Percentiles rank a stretch among this genome's conserved stretches.
phyloP scores from a whole-genome alignment of 1,140 invertebrate genomes.

The Pseudomyrmex gracilis region DNA sequence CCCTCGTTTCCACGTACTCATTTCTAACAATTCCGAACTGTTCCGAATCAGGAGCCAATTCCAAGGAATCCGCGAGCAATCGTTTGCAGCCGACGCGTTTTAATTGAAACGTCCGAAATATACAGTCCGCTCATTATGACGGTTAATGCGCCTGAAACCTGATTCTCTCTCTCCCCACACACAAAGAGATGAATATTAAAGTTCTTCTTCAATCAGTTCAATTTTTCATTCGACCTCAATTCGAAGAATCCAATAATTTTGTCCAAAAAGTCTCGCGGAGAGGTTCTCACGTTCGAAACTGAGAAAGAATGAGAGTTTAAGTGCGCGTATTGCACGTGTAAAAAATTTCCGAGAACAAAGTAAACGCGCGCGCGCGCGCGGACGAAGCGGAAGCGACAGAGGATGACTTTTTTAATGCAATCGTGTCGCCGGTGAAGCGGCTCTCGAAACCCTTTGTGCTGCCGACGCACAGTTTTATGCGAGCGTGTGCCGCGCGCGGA shows the following conservation, averaged over 20 bases:
- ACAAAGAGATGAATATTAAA: too few species aligned
- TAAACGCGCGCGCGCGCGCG: conserved; percentile 9
- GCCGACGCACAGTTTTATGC: conserved; percentile 42
- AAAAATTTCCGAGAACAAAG: conserved; percentile 30
- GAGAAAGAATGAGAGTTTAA: too few species aligned
- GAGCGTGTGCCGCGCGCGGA: conserved; percentile 12
- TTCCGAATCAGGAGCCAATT: conserved; percentile 36
- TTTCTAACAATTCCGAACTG: conserved; percentile 37
- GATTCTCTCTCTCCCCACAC: neutral
- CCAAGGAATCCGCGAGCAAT: conserved; percentile 27
- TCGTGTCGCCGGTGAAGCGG: conserved; percentile 42
- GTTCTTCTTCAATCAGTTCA: neutral
- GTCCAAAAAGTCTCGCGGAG: neutral
- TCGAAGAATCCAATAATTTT: conserved; percentile 10
- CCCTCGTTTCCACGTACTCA: conserved; percentile 49
- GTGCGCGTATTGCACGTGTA: neutral
- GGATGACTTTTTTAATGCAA: conserved; percentile 55
- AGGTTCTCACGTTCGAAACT: too few species aligned
- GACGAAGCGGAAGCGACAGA: conserved; percentile 10
- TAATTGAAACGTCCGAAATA: conserved; percentile 33
- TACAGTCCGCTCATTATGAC: neutral
- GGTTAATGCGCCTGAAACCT: neutral
- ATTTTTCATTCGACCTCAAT: neutral
- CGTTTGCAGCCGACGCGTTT: neutral
- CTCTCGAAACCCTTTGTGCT: conserved; percentile 56